These are phyloP conservation scores for Dolichopus griseipennis DNA, from an alignment of 2,888 invertebrate genomes.

Conservation along the genomic window DNA sequence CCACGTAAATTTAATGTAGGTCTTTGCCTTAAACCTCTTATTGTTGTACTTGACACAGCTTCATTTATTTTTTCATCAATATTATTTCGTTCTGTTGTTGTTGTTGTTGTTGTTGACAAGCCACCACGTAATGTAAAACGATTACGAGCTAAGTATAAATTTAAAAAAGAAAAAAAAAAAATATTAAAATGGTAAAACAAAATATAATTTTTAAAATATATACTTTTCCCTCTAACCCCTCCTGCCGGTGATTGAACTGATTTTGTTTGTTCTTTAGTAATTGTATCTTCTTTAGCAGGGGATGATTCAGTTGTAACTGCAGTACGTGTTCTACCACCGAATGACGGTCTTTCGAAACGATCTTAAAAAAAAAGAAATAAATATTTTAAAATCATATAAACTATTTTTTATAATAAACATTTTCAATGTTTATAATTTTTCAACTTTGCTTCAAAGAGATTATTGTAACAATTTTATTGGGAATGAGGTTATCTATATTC, in stretches of 20 bases:
- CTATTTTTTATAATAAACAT: no score
- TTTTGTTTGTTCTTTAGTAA: conserved; percentile 35
- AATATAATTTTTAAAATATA: conserved; percentile 21
- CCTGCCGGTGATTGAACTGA: conserved; percentile 26
- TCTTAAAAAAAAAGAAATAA: conserved; percentile 27
- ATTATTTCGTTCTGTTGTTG: conserved; percentile 31
- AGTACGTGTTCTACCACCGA: conserved; percentile 34
- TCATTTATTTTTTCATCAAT: conserved; percentile 20
- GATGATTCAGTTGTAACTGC: conserved; percentile 33
- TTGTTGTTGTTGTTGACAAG: conserved; percentile 31
- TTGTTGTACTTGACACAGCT: conserved; percentile 33
- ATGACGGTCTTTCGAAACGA: conserved; percentile 41
- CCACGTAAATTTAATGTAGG: conserved; percentile 37
- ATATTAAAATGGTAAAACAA: background rate
- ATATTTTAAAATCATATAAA: no score
- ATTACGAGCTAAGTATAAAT: conserved; percentile 35
- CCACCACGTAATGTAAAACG: conserved; percentile 41
- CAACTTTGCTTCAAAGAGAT: no score
- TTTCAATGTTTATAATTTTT: no score
- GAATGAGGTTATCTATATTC: no score
- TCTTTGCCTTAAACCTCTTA: conserved; percentile 33
- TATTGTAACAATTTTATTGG: no score
- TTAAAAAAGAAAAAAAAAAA: conserved; percentile 10
- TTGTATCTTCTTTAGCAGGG: conserved; percentile 25
- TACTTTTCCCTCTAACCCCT: conserved; percentile 36